A percentile compares a stretch with the other conserved stretches of the same genome.
Evolutionary conservation across 2,113 vertebrate species (phyloP).

Genomic region (Strix uralensis): DNA sequence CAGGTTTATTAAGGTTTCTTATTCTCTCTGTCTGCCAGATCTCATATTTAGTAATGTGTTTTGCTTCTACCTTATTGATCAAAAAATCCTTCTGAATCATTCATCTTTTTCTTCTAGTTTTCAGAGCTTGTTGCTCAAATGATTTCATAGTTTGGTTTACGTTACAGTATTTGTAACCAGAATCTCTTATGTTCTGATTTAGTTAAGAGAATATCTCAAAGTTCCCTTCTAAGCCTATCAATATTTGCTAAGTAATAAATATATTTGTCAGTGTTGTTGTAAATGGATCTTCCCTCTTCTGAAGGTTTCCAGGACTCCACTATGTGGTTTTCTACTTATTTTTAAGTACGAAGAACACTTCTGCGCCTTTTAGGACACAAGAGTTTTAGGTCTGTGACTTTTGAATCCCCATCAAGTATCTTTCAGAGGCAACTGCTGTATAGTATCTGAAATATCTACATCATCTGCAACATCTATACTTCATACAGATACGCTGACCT

Average conservation of each 20-base stretch:
- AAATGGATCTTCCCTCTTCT: background rate
- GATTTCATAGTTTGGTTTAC: background rate
- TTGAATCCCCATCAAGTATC: background rate
- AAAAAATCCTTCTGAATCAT: background rate
- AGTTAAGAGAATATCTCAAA: background rate
- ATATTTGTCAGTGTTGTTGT: background rate
- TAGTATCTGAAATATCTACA: background rate
- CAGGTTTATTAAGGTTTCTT: background rate
- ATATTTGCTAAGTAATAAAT: background rate
- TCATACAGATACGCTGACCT: background rate
- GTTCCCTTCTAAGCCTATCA: background rate
- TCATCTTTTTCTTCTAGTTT: background rate
- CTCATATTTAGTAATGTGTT: background rate
- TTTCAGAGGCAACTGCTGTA: background rate
- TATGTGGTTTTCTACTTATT: background rate
- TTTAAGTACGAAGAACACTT: background rate
- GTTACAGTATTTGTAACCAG: background rate
- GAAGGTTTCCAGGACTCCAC: background rate
- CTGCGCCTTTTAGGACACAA: background rate
- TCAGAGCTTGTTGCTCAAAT: background rate
- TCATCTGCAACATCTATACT: background rate
- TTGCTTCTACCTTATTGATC: background rate
- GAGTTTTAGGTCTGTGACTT: background rate
- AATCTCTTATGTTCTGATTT: background rate
- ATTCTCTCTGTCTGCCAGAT: background rate